Conservation (phyloP, 1,140 invertebrate species). For the Wasmannia auropunctata region DNA sequence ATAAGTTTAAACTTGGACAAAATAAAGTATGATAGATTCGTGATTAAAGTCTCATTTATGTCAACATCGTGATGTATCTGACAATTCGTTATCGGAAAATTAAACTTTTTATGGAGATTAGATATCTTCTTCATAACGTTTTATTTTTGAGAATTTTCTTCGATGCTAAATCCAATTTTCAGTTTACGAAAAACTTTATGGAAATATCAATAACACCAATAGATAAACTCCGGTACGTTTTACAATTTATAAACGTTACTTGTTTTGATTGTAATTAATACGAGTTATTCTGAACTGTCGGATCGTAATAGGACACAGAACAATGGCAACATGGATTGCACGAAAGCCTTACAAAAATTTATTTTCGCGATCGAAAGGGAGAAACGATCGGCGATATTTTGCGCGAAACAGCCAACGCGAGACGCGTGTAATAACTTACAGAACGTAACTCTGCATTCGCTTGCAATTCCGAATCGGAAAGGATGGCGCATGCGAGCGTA, state of each 20-base stretch:
- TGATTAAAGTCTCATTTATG: neutral
- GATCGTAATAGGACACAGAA: neutral
- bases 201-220: neutral
- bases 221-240: neutral
- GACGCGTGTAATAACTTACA: neutral
- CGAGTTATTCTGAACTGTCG: neutral
- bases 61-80: neutral
- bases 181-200: neutral
- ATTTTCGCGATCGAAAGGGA: neutral
- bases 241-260: neutral
- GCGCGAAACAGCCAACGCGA: neutral
- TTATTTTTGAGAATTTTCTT: neutral
- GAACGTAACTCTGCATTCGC: neutral
- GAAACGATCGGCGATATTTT: neutral
- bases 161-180: neutral
- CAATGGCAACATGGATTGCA: neutral
- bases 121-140: neutral
- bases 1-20: neutral
- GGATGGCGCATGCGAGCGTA: neutral
- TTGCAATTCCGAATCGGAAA: neutral
- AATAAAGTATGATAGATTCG: neutral
- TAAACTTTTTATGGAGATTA: neutral
- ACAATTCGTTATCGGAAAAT: neutral
- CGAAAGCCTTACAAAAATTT: neutral
- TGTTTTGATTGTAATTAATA: neutral